Conservation (phyloP, 2,113 vertebrate species). For the Thamnophis sirtalis region DNA sequence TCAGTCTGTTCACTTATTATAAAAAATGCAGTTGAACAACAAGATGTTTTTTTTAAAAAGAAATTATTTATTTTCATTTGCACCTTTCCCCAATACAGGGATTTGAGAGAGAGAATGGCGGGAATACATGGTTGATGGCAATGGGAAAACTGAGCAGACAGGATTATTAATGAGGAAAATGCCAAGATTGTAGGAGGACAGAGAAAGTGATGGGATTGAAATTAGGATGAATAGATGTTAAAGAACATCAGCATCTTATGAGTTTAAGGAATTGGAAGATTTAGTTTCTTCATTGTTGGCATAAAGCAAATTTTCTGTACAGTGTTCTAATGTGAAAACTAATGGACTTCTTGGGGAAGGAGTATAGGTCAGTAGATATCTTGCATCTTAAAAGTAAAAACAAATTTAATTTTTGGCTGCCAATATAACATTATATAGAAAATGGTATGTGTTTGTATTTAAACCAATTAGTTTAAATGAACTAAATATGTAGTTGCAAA, state of each 20-base stretch:
- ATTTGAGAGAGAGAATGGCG: neutral
- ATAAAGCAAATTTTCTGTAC: neutral
- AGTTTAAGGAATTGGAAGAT: neutral
- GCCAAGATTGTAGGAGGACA: neutral
- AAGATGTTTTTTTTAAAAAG: neutral
- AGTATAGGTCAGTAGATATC: neutral
- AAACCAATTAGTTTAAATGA: neutral
- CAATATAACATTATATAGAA: neutral
- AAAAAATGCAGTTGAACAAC: neutral
- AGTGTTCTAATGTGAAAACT: neutral
- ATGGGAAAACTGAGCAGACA: neutral
- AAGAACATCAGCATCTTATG: neutral
- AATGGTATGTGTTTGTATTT: neutral
- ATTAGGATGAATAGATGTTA: neutral
- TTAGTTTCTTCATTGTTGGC: neutral
- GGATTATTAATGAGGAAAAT: neutral
- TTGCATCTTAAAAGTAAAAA: neutral
- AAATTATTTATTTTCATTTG: neutral
- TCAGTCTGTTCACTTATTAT: neutral
- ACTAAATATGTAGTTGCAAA: neutral
- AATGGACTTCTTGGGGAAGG: accelerated
- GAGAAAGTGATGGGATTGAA: neutral
- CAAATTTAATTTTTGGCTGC: neutral
- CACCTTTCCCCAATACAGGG: neutral
- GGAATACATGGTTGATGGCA: neutral